Percentiles rank a stretch among this genome's conserved stretches.
Evolutionary conservation across 2,888 invertebrate genomes (phyloP).

Genomic region (Eupithecia tripunctaria): DNA sequence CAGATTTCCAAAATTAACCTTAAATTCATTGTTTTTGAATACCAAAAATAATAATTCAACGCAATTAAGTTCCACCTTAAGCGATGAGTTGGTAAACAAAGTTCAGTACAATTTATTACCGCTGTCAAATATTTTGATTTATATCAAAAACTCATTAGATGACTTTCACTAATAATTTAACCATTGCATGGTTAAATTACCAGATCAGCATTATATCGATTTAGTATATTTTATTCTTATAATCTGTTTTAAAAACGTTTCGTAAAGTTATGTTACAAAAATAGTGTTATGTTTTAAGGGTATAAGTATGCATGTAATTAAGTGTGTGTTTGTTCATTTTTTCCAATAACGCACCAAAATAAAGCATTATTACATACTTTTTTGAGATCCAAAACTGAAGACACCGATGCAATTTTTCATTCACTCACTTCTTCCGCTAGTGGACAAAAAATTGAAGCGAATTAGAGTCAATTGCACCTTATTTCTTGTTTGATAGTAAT

Average conservation of each 20-base stretch:
- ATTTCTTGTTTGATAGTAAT: too few relatives aligned
- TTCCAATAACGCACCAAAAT: neutral
- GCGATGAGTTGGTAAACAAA: neutral
- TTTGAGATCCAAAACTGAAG: neutral
- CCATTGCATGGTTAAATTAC: too few relatives aligned
- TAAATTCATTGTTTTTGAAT: neutral
- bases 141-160: neutral
- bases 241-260: neutral
- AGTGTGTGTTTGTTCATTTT: neutral
- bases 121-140: neutral
- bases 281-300: neutral
- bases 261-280: too few relatives aligned
- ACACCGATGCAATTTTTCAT: neutral
- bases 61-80: neutral
- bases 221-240: neutral
- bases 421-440: too few relatives aligned
- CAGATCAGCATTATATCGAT: neutral
- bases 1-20: neutral
- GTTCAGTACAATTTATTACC: neutral
- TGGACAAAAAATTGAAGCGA: too few relatives aligned
- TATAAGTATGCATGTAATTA: neutral
- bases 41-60: neutral
- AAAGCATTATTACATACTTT: neutral
- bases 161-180: neutral
- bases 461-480: too few relatives aligned